Percentiles rank a stretch among this genome's conserved stretches.
These are phyloP conservation scores for Dreissena rostriformis DNA, from an alignment of 1,140 invertebrate species.

Conservation along the genomic window DNA sequence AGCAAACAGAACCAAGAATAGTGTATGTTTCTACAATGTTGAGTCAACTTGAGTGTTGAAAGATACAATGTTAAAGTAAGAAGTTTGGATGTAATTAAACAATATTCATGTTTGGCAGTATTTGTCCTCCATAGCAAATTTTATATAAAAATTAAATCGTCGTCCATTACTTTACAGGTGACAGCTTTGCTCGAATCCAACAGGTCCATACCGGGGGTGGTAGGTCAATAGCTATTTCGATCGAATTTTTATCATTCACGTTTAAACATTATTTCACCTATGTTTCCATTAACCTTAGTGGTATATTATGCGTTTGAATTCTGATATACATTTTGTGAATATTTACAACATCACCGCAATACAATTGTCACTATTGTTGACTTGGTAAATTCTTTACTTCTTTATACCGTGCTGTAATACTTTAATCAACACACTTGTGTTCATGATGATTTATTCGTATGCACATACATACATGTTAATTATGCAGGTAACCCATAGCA, in stretches of 20 bases:
- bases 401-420: not conserved
- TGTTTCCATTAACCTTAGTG: not conserved
- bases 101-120: too few species aligned
- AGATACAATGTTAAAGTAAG: too few species aligned
- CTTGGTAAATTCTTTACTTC: not conserved
- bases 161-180: conserved; percentile 28
- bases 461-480: too few species aligned
- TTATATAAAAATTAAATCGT: too few species aligned
- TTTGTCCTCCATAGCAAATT: too few species aligned
- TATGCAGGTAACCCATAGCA: conserved; percentile 81
- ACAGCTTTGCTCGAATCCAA: conserved; percentile 19
- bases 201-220: conserved; percentile 36
- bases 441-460: conserved; percentile 2
- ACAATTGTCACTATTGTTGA: not conserved
- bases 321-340: too few species aligned
- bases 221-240: not conserved
- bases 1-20: too few species aligned
- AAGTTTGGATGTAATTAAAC: too few species aligned
- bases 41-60: too few species aligned
- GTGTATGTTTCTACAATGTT: too few species aligned
- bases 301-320: too few species aligned
- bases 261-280: not conserved
- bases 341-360: too few species aligned
- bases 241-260: not conserved
- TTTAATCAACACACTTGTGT: not conserved